Evolutionary conservation across 2,113 vertebrate genomes (phyloP).

Genomic region (Campylomormyrus numenius): DNA sequence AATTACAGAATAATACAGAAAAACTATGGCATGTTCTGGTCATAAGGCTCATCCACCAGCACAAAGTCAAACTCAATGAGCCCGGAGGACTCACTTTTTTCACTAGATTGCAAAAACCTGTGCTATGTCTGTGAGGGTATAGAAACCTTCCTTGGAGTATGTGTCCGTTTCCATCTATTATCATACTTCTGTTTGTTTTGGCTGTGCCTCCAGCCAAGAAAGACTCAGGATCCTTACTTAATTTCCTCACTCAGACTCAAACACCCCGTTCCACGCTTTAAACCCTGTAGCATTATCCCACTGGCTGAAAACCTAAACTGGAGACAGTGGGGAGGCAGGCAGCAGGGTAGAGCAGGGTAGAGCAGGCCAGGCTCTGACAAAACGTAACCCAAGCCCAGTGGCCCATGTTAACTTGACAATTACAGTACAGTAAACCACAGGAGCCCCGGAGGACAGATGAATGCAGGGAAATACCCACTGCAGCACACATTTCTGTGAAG

Average conservation of each 20-base stretch:
- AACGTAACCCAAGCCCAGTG: not conserved
- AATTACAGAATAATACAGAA: not conserved
- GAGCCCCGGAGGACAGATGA: not conserved
- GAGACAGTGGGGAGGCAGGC: not conserved
- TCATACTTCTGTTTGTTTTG: not conserved
- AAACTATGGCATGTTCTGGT: constrained; percentile 5
- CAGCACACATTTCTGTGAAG: not conserved
- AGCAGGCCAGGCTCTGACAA: not conserved
- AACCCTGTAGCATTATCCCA: not conserved
- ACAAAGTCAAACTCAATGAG: not conserved
- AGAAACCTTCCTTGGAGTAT: not conserved
- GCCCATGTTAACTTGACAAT: constrained; percentile 4
- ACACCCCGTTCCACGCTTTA: not conserved
- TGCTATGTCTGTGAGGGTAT: not conserved
- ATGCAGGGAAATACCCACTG: not conserved
- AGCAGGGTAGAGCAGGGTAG: not conserved
- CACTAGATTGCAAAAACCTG: not conserved
- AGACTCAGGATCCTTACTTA: not conserved
- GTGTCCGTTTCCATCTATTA: not conserved
- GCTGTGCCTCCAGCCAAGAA: not conserved
- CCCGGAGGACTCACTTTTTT: not conserved
- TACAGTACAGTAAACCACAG: not conserved
- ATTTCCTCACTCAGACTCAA: not conserved
- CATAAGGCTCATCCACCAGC: not conserved
- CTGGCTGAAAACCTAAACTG: not conserved